Percentiles rank a stretch among this genome's conserved stretches.
Evolutionary conservation across 2,797 vertebrate genomes (phyloP).

Genomic region (Australoheros facetus): DNA sequence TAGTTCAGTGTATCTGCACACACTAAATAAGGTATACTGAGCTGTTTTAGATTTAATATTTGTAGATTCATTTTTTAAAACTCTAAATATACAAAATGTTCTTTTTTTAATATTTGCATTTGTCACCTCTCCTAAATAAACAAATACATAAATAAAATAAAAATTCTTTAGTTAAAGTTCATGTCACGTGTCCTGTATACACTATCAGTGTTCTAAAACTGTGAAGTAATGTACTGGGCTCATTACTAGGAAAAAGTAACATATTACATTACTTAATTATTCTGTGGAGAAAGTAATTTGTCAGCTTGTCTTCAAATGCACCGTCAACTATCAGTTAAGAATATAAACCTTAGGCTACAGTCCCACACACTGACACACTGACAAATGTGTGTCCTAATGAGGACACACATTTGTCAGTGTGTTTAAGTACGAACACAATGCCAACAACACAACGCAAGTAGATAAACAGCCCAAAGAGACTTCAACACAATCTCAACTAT

Average conservation of each 20-base stretch:
- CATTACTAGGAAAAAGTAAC: no score
- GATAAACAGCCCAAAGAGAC: neutral
- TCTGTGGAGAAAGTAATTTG: no score
- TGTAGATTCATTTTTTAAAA: conserved; percentile 72
- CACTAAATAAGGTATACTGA: conserved; percentile 37
- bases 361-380: no score
- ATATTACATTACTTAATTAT: no score
- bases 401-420: no score
- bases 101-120: conserved; percentile 75
- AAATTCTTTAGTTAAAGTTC: neutral
- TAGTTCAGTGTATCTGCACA: conserved; percentile 32
- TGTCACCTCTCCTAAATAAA: conserved; percentile 57
- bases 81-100: conserved; percentile 78
- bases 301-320: no score
- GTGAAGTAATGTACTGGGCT: no score
- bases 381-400: no score
- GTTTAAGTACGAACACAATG: neutral
- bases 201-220: neutral
- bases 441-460: neutral
- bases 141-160: conserved; percentile 71
- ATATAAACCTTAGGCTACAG: no score
- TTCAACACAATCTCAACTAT: neutral
- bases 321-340: no score
- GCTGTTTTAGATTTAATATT: conserved; percentile 63
- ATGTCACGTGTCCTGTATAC: neutral